phyloP scores from a whole-genome alignment of 2,113 vertebrate species.

The Albula glossodonta region DNA sequence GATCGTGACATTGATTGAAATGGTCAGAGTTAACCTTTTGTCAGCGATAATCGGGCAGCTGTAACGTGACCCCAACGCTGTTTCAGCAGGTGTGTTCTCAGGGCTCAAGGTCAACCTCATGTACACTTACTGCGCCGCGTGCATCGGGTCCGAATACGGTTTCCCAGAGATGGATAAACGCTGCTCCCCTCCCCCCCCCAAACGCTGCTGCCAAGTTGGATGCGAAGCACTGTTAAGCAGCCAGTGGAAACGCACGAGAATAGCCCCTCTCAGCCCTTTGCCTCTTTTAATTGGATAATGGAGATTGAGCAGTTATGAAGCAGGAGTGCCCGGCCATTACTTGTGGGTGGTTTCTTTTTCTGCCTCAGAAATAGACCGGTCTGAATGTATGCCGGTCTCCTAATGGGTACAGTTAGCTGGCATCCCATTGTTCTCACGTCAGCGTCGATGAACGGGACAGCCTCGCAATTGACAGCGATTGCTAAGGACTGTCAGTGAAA shows the following conservation, averaged over 20 bases:
- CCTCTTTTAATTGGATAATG: background rate
- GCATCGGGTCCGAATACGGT: background rate
- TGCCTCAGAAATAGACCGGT: background rate
- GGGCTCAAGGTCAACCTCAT: background rate
- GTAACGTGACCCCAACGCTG: background rate
- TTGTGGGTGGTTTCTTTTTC: background rate
- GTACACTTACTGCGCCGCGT: background rate
- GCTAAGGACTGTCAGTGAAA: background rate
- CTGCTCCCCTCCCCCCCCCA: background rate
- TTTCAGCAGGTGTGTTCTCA: background rate
- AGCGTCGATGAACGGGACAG: background rate
- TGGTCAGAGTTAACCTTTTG: too few species aligned
- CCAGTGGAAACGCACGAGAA: background rate
- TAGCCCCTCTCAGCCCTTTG: background rate
- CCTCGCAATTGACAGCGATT: background rate
- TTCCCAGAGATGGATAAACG: background rate
- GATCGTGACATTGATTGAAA: too few species aligned
- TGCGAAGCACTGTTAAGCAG: background rate
- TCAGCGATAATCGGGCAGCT: too few species aligned
- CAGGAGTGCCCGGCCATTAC: background rate
- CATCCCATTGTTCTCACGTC: background rate
- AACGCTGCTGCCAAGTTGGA: background rate
- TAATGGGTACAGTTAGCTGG: background rate
- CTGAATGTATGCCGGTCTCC: background rate
- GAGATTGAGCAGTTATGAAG: background rate